Conservation (phyloP, 2,113 vertebrate species). For the Xyrauchen texanus region DNA sequence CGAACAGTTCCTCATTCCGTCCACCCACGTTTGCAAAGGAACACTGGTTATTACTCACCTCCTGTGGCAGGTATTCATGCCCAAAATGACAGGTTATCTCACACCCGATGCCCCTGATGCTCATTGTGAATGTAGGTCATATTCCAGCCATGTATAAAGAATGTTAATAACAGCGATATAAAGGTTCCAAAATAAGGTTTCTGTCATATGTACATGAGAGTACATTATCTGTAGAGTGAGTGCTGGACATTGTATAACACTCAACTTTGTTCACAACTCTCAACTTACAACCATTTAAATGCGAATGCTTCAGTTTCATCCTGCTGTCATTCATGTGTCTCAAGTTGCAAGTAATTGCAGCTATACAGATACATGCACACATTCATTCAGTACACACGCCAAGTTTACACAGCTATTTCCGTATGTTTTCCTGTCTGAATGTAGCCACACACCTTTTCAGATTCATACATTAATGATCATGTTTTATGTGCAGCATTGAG, state of each 20-base stretch:
- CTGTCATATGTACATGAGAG: not conserved
- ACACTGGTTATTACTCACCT: constrained; percentile 49
- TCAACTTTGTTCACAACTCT: constrained; percentile 30
- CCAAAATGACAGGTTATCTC: not conserved
- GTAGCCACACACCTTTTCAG: not conserved
- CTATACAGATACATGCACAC: constrained; percentile 20
- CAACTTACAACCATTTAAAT: constrained; percentile 29
- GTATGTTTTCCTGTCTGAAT: not conserved
- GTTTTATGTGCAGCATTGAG: no score
- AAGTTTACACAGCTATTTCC: not conserved
- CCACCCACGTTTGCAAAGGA: constrained; percentile 59
- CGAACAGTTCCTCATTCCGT: not conserved
- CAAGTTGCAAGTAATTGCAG: constrained; percentile 59
- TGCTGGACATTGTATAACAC: not conserved
- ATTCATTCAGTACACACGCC: constrained; percentile 9
- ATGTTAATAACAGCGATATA: not conserved
- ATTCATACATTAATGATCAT: not conserved
- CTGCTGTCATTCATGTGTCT: constrained; percentile 41
- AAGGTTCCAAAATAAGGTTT: not conserved
- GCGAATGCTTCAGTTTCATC: constrained; percentile 44
- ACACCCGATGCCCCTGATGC: not conserved
- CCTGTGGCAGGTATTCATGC: constrained; percentile 49
- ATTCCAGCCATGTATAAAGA: not conserved
- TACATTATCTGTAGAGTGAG: constrained; percentile 4
- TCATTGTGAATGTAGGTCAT: not conserved